Evolutionary conservation across 2,113 vertebrate species (phyloP), one percentile per base, ranked within the genome.

Genomic region (Menidia beryllina): DNA sequence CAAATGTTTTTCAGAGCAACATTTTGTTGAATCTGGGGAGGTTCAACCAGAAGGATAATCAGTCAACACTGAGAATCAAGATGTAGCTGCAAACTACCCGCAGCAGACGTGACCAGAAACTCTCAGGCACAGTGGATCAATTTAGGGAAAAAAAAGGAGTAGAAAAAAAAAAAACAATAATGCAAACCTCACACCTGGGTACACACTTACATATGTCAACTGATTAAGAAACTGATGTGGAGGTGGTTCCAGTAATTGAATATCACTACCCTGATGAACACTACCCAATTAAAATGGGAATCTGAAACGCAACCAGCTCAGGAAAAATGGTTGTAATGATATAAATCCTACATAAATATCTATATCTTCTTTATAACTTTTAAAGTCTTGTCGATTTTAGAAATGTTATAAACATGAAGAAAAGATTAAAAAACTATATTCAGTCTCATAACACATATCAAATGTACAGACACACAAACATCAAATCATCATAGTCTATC

Each of bases 1-100:
- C 47, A 79, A 70, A 79, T 60, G 77, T 84, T 77, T 79, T 71
- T 74, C 58, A 38, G 43, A 61, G 82, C 64, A 73, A 77, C 78
- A 52, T 61, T 74, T 69, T 77, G 68, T 72, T 69, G 75, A 87
- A 85, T 73, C 39, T 73, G 69, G 72, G n/a, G 25, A 30, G 30
- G 23, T 62, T 23, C 17, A 57, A 77, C 64, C 67, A 73, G 69
- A 62, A 9, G 39, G 56, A 67, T 80, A 63, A 90, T 79, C 75
- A 56, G 72, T 84, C 81, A 71, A 67, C 20, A 19, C 34, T n/a
- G 9, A 23, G 20, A 5, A 15, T 43, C 53, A 45, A 69, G 64
- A 69, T 84, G 74, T 26, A 62, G 62, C 75, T 25, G 24, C 1
- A 47, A 64, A 75, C 73, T 20, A 39, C 52, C 72, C 36, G 54